phyloP scores from a whole-genome alignment of 2,113 vertebrate species.

The Hyla sarda region DNA sequence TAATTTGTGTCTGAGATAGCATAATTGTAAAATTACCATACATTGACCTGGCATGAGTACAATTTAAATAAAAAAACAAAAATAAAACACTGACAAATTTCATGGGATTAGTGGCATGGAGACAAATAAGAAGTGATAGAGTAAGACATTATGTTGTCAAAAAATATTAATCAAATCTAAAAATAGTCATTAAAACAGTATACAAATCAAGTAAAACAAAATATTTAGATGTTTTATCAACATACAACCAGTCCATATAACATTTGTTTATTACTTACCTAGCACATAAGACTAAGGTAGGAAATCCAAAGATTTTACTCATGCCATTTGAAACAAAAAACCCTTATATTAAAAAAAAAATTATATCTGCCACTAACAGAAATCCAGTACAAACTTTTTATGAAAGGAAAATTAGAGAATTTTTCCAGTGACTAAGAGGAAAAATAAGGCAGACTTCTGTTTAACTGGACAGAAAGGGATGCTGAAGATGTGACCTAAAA shows the following conservation, averaged over 20 bases:
- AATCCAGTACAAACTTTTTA: slow-evolving; percentile 33
- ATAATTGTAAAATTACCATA: no score
- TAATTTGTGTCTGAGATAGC: no score
- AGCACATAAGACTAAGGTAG: not conserved
- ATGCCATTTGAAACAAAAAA: not conserved
- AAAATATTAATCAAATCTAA: no score
- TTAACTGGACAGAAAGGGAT: slow-evolving; percentile 16
- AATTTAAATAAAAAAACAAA: no score
- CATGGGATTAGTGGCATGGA: no score
- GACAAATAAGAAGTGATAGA: no score
- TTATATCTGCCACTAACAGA: slow-evolving; percentile 43
- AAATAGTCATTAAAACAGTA: not conserved
- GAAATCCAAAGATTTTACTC: not conserved
- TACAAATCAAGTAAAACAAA: not conserved
- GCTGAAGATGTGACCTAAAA: slow-evolving; percentile 34
- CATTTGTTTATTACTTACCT: not conserved
- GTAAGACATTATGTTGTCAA: no score
- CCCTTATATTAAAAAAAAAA: not conserved
- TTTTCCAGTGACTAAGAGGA: slow-evolving; percentile 51
- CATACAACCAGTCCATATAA: not conserved
- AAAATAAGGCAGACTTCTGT: slow-evolving; percentile 23
- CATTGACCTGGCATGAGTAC: no score
- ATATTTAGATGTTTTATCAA: not conserved
- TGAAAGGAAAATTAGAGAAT: slow-evolving; percentile 50
- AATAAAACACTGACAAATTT: no score